Conservation (phyloP, 2,113 vertebrate species). For the Toxotes jaculatrix region DNA sequence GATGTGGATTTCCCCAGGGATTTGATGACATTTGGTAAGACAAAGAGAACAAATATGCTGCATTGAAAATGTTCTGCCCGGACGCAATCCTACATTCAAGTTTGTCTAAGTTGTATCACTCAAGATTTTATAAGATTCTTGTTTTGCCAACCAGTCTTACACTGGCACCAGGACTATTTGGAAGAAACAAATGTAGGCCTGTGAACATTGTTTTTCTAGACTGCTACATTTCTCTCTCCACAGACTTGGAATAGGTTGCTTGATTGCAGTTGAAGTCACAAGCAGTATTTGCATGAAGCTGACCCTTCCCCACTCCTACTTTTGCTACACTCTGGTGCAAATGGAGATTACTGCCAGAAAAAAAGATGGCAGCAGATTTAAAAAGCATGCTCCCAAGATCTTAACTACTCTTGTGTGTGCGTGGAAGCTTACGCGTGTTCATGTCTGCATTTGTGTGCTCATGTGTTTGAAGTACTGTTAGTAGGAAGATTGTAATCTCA, state of each 20-base stretch:
- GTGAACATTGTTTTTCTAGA: slow-evolving; percentile 14
- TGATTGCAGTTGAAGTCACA: slow-evolving; percentile 26
- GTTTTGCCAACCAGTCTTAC: background rate
- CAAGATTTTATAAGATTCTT: background rate
- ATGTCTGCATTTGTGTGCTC: slow-evolving; percentile 25
- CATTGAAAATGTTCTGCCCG: slow-evolving; percentile 15
- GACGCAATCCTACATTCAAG: background rate
- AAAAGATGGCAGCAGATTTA: slow-evolving; percentile 70
- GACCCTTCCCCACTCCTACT: background rate
- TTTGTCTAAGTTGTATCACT: background rate
- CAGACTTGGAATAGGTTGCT: slow-evolving; percentile 16
- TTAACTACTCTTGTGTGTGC: slow-evolving; percentile 49
- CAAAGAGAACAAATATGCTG: slow-evolving; percentile 33
- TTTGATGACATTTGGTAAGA: slow-evolving; percentile 55
- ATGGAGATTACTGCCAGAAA: slow-evolving; percentile 64
- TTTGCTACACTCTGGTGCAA: slow-evolving; percentile 47
- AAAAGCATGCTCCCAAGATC: slow-evolving; percentile 78
- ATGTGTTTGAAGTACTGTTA: slow-evolving; percentile 57
- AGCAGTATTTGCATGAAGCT: slow-evolving; percentile 44
- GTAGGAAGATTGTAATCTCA: slow-evolving; percentile 48
- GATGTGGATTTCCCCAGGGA: slow-evolving; percentile 46
- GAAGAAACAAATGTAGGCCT: background rate
- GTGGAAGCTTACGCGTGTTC: slow-evolving; percentile 23
- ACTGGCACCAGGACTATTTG: background rate
- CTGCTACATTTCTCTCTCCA: background rate